Conservation (phyloP, 2,888 invertebrate genomes). For the Salticus scenicus region DNA sequence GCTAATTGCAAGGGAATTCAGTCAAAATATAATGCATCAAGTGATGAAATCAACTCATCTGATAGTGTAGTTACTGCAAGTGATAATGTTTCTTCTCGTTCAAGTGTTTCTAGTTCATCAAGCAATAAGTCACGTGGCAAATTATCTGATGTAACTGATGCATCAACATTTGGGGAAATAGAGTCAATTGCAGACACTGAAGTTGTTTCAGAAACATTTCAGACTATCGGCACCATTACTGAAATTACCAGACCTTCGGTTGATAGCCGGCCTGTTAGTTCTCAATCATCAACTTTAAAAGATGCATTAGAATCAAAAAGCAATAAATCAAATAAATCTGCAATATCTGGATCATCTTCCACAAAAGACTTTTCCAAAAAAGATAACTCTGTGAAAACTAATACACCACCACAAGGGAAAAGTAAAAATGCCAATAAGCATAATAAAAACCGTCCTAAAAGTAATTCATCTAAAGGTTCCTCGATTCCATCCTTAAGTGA, state of each 20-base stretch:
- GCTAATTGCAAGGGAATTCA: neutral
- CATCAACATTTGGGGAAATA: constrained; percentile 46
- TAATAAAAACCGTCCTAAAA: neutral
- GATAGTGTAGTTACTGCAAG: constrained; percentile 1
- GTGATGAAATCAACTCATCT: constrained; percentile 15
- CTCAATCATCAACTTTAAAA: neutral
- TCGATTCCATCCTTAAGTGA: constrained; percentile 59
- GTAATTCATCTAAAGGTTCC: constrained; percentile 4
- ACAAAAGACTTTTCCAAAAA: too few species aligned
- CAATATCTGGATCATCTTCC: neutral
- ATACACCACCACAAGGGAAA: neutral
- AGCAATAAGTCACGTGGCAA: neutral
- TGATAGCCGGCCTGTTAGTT: neutral
- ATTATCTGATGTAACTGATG: constrained; percentile 35
- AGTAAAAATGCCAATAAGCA: neutral
- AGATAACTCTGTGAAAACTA: neutral
- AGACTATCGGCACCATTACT: too few species aligned
- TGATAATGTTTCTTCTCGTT: neutral
- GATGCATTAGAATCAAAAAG: neutral
- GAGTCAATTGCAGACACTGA: constrained; percentile 35
- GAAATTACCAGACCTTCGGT: too few species aligned
- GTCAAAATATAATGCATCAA: neutral
- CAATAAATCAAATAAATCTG: neutral
- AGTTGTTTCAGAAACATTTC: constrained; percentile 6
- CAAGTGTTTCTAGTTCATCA: neutral